Evolutionary conservation across 2,113 vertebrate species (phyloP).

Genomic region (Cyphomyrus discorhynchus): DNA sequence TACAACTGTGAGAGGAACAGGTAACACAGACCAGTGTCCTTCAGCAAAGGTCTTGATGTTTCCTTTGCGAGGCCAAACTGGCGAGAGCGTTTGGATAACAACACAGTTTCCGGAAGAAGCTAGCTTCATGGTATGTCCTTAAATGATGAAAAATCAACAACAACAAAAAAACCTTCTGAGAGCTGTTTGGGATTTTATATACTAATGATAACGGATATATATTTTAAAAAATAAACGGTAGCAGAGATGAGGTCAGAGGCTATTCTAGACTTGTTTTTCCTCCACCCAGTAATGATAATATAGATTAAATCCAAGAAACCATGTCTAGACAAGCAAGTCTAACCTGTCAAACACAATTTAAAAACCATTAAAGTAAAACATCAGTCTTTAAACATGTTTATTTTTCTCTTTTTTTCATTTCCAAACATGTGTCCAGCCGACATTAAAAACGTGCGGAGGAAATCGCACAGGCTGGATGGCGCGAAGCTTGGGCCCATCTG

Average conservation of each 20-base stretch:
- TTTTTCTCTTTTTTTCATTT: not conserved
- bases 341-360: not conserved
- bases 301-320: not conserved
- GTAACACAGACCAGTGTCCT: not conserved
- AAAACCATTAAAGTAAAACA: constrained; percentile 3
- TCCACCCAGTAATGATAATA: not conserved
- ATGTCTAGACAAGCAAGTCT: not conserved
- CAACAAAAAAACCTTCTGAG: not conserved
- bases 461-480: not conserved
- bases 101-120: not conserved
- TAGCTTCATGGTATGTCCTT: not conserved
- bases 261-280: not conserved
- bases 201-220: not conserved
- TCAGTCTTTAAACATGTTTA: not conserved
- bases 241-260: not conserved
- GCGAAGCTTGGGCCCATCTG: not conserved
- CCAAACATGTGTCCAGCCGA: not conserved
- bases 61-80: not conserved
- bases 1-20: not conserved
- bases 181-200: not conserved
- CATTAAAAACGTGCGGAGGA: not conserved
- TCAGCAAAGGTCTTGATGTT: not conserved
- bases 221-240: not conserved
- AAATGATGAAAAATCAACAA: not conserved
- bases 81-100: not conserved